phyloP scores from a whole-genome alignment of 2,888 invertebrate genomes.

The Siphonodentalium dalli region DNA sequence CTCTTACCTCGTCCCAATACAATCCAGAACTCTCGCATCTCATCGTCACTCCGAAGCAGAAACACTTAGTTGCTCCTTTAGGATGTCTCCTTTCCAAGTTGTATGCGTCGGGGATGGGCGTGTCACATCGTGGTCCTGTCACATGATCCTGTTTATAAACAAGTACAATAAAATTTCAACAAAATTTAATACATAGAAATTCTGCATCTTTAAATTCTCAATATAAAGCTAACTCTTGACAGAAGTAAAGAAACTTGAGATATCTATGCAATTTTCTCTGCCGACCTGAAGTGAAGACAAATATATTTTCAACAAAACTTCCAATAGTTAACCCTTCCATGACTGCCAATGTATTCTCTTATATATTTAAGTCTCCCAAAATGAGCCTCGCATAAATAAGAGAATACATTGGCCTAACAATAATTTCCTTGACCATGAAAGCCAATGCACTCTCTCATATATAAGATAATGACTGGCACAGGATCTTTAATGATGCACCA shows the following conservation, averaged over 20 bases:
- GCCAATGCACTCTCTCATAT: no score
- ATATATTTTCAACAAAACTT: background rate
- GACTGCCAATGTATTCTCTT: no score
- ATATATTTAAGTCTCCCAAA: no score
- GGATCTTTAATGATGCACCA: no score
- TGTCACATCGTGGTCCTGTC: slow-evolving; percentile 79
- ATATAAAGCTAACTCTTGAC: background rate
- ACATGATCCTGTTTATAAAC: slow-evolving; percentile 69
- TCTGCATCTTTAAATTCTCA: background rate
- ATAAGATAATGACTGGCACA: no score
- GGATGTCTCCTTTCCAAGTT: slow-evolving; percentile 85
- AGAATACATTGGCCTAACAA: no score
- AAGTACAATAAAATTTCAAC: background rate
- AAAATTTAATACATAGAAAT: background rate
- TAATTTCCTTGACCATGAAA: no score
- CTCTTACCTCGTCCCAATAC: slow-evolving; percentile 77
- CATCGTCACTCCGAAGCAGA: slow-evolving; percentile 95
- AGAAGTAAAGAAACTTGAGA: background rate
- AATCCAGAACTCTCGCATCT: slow-evolving; percentile 82
- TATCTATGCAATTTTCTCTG: background rate
- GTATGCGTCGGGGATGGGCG: slow-evolving; percentile 89
- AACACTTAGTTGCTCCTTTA: slow-evolving; percentile 94
- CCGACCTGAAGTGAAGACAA: background rate
- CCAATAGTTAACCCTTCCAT: background rate
- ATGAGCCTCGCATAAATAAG: no score